Percentiles rank a stretch among this genome's conserved stretches.
Conservation (phyloP, 2,113 vertebrate species). For the Elachura formosa region DNA sequence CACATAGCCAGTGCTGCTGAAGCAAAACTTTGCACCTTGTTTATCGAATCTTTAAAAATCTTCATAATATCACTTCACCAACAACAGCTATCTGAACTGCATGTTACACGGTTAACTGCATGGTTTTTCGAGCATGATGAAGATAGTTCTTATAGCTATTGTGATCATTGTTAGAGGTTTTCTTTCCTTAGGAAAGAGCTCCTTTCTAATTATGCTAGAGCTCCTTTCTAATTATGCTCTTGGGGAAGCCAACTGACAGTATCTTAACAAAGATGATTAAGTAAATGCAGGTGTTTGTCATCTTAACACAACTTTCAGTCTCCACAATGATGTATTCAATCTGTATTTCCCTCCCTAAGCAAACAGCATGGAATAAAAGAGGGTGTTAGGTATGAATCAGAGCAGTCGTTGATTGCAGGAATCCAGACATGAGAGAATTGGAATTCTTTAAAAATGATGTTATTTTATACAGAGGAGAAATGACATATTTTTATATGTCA, state of each 20-base stretch:
- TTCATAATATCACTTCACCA: not conserved
- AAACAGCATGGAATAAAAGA: not conserved
- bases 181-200: not conserved
- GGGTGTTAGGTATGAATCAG: conserved; percentile 6
- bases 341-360: not conserved
- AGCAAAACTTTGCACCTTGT: not conserved
- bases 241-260: not conserved
- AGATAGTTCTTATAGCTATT: not conserved
- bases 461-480: not conserved
- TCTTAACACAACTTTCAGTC: not conserved
- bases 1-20: not conserved
- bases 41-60: not conserved
- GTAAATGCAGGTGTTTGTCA: conserved; percentile 1
- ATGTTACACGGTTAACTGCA: no score
- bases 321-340: not conserved
- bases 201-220: not conserved
- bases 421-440: not conserved
- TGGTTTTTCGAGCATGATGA: not conserved
- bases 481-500: not conserved
- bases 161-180: not conserved
- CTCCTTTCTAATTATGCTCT: not conserved
- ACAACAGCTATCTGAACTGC: not conserved
- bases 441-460: conserved; percentile 3
- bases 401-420: not conserved
- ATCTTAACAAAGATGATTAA: not conserved